phyloP scores from a whole-genome alignment of 2,888 invertebrate species.

The Euspilapteryx auroguttella region DNA sequence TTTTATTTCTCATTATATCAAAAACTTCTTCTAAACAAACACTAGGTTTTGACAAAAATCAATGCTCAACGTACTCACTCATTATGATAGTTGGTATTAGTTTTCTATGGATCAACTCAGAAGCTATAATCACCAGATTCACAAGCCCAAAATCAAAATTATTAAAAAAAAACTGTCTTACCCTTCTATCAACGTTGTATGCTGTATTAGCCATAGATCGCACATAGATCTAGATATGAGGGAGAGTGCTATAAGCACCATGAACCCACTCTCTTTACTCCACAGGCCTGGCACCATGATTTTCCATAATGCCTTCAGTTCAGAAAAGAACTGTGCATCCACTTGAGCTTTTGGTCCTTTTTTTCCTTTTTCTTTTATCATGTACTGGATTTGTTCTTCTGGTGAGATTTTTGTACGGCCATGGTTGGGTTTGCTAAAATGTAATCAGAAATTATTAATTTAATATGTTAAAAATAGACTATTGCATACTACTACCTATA shows the following conservation, averaged over 20 bases:
- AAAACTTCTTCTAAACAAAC: too few species aligned
- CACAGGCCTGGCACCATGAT: constrained; percentile 81
- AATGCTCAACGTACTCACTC: too few species aligned
- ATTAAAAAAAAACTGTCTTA: too few species aligned
- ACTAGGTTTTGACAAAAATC: too few species aligned
- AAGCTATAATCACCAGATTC: too few species aligned
- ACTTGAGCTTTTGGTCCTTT: constrained; percentile 72
- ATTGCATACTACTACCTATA: too few species aligned
- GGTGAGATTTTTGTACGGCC: constrained; percentile 28
- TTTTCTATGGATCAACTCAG: too few species aligned
- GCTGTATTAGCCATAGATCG: constrained; percentile 97
- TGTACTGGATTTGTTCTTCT: constrained; percentile 76
- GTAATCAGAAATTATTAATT: not conserved
- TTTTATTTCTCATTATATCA: too few species aligned
- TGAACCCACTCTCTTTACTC: constrained; percentile 73
- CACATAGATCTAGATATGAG: constrained; percentile 89
- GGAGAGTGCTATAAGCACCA: constrained; percentile 75
- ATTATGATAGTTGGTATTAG: too few species aligned
- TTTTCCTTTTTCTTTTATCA: constrained; percentile 71
- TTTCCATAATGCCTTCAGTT: constrained; percentile 68
- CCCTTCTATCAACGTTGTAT: constrained; percentile 92
- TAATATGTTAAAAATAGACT: too few species aligned
- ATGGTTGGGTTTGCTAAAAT: not conserved
- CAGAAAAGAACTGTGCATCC: constrained; percentile 72
- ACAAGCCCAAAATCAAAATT: too few species aligned